A percentile compares a stretch with the other conserved stretches of the same genome.
Conservation (phyloP, 1,140 invertebrate species). For the Rhizoglyphus robini region DNA sequence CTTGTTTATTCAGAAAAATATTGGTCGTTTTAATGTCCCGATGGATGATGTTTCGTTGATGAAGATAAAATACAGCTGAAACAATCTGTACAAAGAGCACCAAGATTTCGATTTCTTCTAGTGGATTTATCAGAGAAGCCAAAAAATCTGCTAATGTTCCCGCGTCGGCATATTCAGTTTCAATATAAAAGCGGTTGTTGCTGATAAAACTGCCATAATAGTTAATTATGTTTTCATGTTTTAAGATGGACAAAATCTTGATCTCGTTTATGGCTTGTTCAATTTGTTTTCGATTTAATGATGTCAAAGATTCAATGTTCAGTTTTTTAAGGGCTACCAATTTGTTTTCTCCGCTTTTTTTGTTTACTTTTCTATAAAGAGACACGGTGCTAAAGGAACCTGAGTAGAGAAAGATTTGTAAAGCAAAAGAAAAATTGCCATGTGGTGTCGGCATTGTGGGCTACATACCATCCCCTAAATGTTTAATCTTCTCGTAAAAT, state of each 20-base stretch:
- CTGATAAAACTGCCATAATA: conserved; percentile 58
- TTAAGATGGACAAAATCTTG: conserved; percentile 50
- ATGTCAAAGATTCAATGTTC: background rate
- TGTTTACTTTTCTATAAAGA: background rate
- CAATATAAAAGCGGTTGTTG: conserved; percentile 56
- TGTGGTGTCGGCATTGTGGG: background rate
- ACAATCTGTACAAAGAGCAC: conserved; percentile 54
- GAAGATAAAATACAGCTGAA: conserved; percentile 53
- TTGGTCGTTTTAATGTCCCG: conserved; percentile 65
- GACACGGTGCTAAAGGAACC: conserved; percentile 3
- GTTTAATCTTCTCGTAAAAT: background rate
- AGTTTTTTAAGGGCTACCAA: background rate
- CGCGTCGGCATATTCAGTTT: conserved; percentile 65
- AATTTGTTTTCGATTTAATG: background rate
- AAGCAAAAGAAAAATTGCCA: background rate
- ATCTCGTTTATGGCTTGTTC: conserved; percentile 59
- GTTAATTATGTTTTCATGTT: conserved; percentile 58
- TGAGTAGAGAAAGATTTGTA: background rate
- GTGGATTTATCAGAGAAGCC: conserved; percentile 35
- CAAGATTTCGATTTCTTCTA: conserved; percentile 50
- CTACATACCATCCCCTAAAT: background rate
- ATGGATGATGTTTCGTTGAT: conserved; percentile 56
- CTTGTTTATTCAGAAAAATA: conserved; percentile 55
- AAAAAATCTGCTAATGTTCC: conserved; percentile 53
- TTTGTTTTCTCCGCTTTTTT: background rate